phyloP scores from a whole-genome alignment of 2,113 vertebrate species.

The Paradisaea rubra region DNA sequence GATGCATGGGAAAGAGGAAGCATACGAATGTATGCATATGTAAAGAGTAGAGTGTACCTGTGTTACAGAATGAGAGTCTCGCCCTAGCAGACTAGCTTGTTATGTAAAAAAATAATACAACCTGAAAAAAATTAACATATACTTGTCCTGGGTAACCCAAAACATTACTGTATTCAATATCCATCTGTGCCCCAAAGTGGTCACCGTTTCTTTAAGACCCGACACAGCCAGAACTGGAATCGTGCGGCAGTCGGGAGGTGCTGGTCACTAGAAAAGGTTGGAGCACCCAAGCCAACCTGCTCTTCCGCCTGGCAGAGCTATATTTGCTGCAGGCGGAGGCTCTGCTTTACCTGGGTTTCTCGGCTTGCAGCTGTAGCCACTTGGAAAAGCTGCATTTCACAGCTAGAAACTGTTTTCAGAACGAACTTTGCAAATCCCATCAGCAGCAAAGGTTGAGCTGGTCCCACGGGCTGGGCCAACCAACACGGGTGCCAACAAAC shows the following conservation, averaged over 20 bases:
- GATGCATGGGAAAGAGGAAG: not conserved
- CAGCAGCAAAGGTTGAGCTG: rapidly evolving
- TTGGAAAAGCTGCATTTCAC: not conserved
- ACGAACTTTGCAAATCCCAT: not conserved
- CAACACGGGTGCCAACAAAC: not conserved
- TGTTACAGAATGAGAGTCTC: not conserved
- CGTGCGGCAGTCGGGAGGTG: rapidly evolving
- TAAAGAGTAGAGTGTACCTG: not conserved
- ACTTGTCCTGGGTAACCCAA: not conserved
- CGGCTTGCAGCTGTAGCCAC: not conserved
- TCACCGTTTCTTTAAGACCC: not conserved
- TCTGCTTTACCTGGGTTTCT: not conserved
- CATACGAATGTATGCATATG: not conserved
- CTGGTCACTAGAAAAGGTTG: rapidly evolving
- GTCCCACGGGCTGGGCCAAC: too few species aligned
- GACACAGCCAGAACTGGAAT: rapidly evolving
- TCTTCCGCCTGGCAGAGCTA: rapidly evolving
- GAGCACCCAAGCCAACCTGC: not conserved
- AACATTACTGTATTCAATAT: not conserved
- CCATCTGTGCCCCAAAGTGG: not conserved
- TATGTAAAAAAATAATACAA: not conserved
- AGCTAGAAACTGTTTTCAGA: not conserved
- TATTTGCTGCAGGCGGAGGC: rapidly evolving
- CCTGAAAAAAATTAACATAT: not conserved
- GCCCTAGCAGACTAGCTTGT: not conserved